Conservation (phyloP, 2,888 invertebrate species). For the Tachystola acroxantha region DNA sequence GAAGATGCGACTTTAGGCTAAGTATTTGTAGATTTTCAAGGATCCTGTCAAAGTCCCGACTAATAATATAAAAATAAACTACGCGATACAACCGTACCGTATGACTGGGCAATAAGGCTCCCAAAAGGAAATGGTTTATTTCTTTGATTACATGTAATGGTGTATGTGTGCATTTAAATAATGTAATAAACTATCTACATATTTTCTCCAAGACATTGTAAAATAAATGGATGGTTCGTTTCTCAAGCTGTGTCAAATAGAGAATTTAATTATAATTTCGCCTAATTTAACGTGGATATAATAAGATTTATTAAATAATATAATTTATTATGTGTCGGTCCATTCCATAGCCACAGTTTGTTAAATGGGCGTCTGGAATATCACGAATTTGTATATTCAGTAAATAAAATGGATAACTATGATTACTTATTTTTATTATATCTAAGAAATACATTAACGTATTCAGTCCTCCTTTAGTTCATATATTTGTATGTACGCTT, state of each 20-base stretch:
- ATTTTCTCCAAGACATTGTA: conserved; percentile 14
- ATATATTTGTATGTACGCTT: conserved; percentile 97
- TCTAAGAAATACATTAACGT: conserved; percentile 14
- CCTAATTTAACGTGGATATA: no score
- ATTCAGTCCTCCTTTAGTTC: conserved; percentile 77
- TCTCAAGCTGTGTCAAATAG: conserved; percentile 53
- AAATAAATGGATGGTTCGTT: conserved; percentile 24
- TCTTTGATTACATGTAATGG: no score
- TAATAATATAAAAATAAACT: no score
- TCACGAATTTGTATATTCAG: conserved; percentile 59
- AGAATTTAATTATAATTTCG: conserved; percentile 36
- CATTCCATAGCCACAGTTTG: conserved; percentile 52
- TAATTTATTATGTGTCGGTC: conserved; percentile 39
- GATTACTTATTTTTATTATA: conserved; percentile 32
- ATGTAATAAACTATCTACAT: conserved; percentile 17
- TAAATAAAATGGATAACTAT: conserved; percentile 46
- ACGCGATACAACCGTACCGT: no score
- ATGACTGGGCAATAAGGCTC: no score
- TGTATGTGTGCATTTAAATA: no score
- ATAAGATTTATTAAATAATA: conserved; percentile 20
- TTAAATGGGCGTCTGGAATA: conserved; percentile 38
- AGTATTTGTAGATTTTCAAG: no score
- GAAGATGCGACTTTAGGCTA: no score
- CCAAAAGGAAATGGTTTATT: no score
- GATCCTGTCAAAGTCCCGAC: no score